Percentiles rank a stretch among this genome's conserved stretches.
phyloP scores from a whole-genome alignment of 2,888 invertebrate genomes.

The Scaptodrosophila latifasciaeformis region DNA sequence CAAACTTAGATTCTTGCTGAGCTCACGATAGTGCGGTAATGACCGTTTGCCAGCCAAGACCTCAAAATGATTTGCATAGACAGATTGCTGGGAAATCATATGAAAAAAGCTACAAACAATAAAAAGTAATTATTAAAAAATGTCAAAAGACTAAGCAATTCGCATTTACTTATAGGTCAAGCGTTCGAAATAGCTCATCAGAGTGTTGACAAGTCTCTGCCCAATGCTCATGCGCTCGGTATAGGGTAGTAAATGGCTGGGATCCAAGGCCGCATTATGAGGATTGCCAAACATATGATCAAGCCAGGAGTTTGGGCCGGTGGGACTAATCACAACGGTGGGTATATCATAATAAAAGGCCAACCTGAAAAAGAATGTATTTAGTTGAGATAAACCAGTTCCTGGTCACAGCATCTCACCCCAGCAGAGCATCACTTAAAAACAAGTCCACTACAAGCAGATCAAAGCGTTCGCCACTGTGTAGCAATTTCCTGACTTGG shows the following conservation, averaged over 20 bases:
- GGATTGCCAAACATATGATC: conserved; percentile 76
- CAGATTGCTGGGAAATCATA: conserved; percentile 72
- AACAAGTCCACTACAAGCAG: conserved; percentile 75
- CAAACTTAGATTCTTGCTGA: conserved; percentile 72
- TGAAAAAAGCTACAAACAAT: conserved; percentile 68
- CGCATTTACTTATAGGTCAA: conserved; percentile 70
- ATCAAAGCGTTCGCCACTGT: conserved; percentile 69
- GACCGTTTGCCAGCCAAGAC: conserved; percentile 37
- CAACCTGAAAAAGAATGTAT: conserved; percentile 58
- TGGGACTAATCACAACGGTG: conserved; percentile 73
- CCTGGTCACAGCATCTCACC: conserved; percentile 45
- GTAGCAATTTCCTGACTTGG: conserved; percentile 60
- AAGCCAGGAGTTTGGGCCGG: conserved; percentile 75
- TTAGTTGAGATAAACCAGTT: neutral
- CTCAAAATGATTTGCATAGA: conserved; percentile 72
- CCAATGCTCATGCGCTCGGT: conserved; percentile 75
- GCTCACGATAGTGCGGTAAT: conserved; percentile 71
- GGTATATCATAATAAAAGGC: conserved; percentile 72
- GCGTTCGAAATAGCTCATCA: conserved; percentile 73
- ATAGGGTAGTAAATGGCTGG: conserved; percentile 74
- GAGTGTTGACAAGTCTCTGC: conserved; percentile 74
- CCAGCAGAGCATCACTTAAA: conserved; percentile 75
- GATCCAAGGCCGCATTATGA: conserved; percentile 75
- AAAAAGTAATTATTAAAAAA: neutral
- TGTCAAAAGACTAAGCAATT: neutral